Evolutionary conservation across 2,888 invertebrate species (phyloP).

Genomic region (Frankliniella fusca): DNA sequence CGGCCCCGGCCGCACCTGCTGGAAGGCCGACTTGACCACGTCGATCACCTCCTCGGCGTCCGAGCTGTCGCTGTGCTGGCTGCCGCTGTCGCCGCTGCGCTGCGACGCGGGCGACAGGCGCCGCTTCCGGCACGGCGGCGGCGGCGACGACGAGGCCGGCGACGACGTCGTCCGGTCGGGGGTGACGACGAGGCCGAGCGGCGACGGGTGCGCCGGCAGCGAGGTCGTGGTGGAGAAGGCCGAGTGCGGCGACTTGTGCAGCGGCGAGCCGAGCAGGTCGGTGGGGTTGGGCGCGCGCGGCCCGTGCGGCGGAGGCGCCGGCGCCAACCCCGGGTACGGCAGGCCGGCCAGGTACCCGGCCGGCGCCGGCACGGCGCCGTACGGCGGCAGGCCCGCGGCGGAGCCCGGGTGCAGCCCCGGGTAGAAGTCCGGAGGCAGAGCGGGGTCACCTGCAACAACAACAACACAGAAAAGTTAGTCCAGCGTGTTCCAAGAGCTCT

Average conservation of each 20-base stretch:
- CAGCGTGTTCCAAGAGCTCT: too few relatives aligned
- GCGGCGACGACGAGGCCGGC: constrained; percentile 45
- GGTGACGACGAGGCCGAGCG: constrained; percentile 9
- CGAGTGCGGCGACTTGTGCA: constrained; percentile 28
- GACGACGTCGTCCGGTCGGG: constrained; percentile 50
- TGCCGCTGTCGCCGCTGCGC: background rate
- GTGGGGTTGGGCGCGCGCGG: background rate
- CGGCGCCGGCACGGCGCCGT: background rate
- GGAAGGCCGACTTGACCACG: constrained; percentile 71
- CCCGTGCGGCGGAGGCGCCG: constrained; percentile 16
- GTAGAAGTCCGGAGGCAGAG: constrained; percentile 29
- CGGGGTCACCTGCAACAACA: constrained; percentile 19
- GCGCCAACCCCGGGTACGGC: constrained; percentile 29
- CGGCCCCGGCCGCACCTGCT: constrained; percentile 52
- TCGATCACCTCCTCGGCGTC: constrained; percentile 67
- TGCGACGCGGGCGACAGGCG: background rate
- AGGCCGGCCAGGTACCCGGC: constrained; percentile 22
- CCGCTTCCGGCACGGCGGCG: constrained; percentile 38
- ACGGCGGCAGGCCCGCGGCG: constrained; percentile 34
- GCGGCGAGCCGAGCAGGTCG: background rate
- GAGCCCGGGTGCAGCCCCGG: constrained; percentile 30
- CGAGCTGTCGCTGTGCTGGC: constrained; percentile 53
- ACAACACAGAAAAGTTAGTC: too few relatives aligned
- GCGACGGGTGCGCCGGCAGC: constrained; percentile 23
- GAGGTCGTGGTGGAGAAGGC: constrained; percentile 25